These are phyloP conservation scores for Erythrolamprus reginae DNA, from an alignment of 2,113 vertebrate species.

Conservation along the genomic window DNA sequence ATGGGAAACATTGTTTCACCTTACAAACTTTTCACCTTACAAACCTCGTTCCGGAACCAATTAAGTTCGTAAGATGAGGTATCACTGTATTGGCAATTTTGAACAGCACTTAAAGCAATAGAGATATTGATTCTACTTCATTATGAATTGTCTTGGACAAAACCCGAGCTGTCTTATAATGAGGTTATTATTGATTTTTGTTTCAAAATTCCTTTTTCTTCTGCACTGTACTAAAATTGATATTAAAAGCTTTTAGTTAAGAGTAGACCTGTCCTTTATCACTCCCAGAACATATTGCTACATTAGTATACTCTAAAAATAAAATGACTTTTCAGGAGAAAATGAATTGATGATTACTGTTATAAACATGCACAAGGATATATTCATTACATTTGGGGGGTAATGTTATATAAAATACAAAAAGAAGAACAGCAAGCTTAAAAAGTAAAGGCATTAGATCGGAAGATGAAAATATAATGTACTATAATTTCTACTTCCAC, in stretches of 20 bases:
- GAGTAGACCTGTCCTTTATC: slow-evolving; percentile 2
- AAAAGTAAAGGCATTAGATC: background rate
- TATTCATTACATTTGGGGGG: background rate
- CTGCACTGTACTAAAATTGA: slow-evolving; percentile 21
- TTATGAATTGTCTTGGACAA: slow-evolving; percentile 27
- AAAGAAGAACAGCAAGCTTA: background rate
- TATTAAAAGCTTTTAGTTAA: slow-evolving; percentile 17
- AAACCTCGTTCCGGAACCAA: too few species aligned
- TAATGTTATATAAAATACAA: background rate
- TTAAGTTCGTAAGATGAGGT: too few species aligned
- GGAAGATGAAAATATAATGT: background rate
- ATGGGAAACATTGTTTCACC: too few species aligned
- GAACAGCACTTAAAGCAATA: background rate
- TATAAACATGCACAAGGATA: background rate
- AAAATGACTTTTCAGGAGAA: background rate
- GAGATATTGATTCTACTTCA: slow-evolving; percentile 31
- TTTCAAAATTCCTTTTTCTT: slow-evolving; percentile 18
- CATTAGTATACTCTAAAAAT: background rate
- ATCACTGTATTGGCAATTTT: background rate
- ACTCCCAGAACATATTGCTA: background rate
- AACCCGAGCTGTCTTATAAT: slow-evolving; percentile 17
- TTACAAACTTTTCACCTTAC: too few species aligned
- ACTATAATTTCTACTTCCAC: background rate
- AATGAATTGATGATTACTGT: background rate
- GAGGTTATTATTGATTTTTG: slow-evolving; percentile 34